phyloP scores from a whole-genome alignment of 2,888 invertebrate genomes.

The Sipha maydis region DNA sequence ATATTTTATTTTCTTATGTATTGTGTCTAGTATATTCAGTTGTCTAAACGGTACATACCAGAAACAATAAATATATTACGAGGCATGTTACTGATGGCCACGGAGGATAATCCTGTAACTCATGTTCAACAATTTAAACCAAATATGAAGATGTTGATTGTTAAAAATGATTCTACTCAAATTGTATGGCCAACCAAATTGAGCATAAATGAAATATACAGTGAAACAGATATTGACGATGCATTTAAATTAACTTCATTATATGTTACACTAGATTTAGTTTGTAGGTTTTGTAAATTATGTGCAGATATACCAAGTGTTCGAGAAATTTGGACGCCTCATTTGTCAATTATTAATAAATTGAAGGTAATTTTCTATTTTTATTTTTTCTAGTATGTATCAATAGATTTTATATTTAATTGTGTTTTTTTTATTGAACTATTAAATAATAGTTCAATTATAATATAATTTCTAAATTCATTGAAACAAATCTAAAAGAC shows the following conservation, averaged over 20 bases:
- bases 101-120: slow-evolving; percentile 65
- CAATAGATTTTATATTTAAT: too few relatives aligned
- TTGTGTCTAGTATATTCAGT: slow-evolving; percentile 74
- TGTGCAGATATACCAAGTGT: slow-evolving; percentile 45
- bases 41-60: slow-evolving; percentile 85
- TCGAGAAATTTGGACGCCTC: slow-evolving; percentile 53
- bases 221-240: slow-evolving; percentile 67
- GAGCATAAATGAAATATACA: slow-evolving; percentile 50
- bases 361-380: slow-evolving; percentile 40
- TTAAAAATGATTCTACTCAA: slow-evolving; percentile 4
- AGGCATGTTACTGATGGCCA: slow-evolving; percentile 79
- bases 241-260: slow-evolving; percentile 54
- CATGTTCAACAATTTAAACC: slow-evolving; percentile 51
- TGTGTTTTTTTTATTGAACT: too few relatives aligned
- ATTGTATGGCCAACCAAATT: slow-evolving; percentile 36
- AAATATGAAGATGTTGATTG: slow-evolving; percentile 27
- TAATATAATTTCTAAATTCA: too few relatives aligned
- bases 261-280: slow-evolving; percentile 47
- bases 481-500: too few relatives aligned
- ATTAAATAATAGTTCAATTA: too few relatives aligned
- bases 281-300: slow-evolving; percentile 44
- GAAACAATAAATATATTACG: slow-evolving; percentile 82
- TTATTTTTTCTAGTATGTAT: background rate
- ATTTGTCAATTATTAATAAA: slow-evolving; percentile 46
- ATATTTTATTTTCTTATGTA: background rate